Evolutionary conservation across 2,797 vertebrate species (phyloP), one percentile per base, ranked within the genome.

Genomic region (Diceros bicornis): DNA sequence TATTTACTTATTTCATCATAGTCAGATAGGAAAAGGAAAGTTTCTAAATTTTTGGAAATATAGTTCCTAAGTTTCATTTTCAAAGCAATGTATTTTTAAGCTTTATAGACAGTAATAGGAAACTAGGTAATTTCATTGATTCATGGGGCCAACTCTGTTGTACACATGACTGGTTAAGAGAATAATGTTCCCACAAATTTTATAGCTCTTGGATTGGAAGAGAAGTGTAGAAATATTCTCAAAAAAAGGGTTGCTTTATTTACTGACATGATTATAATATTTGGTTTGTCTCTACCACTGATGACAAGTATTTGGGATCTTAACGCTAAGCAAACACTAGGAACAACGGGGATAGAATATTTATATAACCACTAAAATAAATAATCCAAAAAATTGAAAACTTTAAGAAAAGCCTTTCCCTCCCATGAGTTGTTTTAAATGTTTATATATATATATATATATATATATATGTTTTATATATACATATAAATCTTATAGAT

Each of bases 1-100:
- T 27, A n/a, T 72, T 81, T 96, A n/a, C 75, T 94, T 94, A 84
- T 82, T 87, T 83, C 16, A 85, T 85, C 23, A 68, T 69, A 29
- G 23, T 85, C 82, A 82, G 61, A 89, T 72, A 72, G 74, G 25
- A 29, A 95, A 94, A 88, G 23, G 20, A 52, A 90, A 82, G 3
- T 92, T 86, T 94, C 44, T 79, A n/a, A 85, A 50, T 34, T 64
- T 82, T 91, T 71, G 17, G 44, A 68, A 68, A 59, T 91, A 68
- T 89, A 93, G 3, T 52, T 69, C 23, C 20, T 87, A 64, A 7
- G 7, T 90, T 96, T 84, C 4, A 64, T 93, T 85, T 87, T 94
- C 74, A 50, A 96, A 34, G 34, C 9, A 71, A 69, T 59, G 34
- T 29, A 16, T 92, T 94, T 96, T 94, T 89, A 44, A 91, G 8